These are phyloP conservation scores for Strongylocentrotus purpuratus DNA, from an alignment of 35 echinoderm and acorn worm species.

Conservation along the genomic window DNA sequence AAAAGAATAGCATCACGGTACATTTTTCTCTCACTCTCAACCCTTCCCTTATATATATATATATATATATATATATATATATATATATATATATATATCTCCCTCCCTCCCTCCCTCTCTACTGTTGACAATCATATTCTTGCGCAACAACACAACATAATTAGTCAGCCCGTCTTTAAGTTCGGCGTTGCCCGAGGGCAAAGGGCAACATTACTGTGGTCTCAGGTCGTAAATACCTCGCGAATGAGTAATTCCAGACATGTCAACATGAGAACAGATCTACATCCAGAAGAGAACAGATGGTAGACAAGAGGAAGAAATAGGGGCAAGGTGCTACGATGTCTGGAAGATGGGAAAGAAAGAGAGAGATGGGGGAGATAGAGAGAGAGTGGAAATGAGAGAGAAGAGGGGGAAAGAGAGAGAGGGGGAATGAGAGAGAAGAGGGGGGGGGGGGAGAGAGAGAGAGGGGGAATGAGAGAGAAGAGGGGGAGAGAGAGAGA, in stretches of 20 bases:
- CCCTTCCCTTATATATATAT: too few species aligned
- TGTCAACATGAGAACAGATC: neutral
- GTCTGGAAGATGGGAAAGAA: neutral
- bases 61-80: too few species aligned
- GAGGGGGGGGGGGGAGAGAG: neutral
- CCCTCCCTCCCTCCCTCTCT: too few species aligned
- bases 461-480: neutral
- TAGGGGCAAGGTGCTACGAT: neutral
- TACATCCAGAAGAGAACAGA: neutral
- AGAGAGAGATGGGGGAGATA: neutral
- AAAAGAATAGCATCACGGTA: too few species aligned
- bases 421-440: neutral
- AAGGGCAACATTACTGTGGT: neutral
- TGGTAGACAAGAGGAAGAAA: neutral
- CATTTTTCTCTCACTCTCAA: too few species aligned
- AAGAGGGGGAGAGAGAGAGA: neutral
- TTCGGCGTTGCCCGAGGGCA: neutral
- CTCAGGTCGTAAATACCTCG: neutral
- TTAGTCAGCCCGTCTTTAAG: too few species aligned
- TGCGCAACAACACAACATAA: too few species aligned
- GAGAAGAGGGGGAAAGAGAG: neutral
- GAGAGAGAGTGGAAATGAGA: neutral
- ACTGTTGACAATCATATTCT: too few species aligned
- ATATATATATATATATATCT: too few species aligned
- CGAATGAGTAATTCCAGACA: conserved; percentile 3